Evolutionary conservation across 2,797 vertebrate species (phyloP), one percentile per base, ranked within the genome.

Genomic region (Hypotaenidia philippensis): DNA sequence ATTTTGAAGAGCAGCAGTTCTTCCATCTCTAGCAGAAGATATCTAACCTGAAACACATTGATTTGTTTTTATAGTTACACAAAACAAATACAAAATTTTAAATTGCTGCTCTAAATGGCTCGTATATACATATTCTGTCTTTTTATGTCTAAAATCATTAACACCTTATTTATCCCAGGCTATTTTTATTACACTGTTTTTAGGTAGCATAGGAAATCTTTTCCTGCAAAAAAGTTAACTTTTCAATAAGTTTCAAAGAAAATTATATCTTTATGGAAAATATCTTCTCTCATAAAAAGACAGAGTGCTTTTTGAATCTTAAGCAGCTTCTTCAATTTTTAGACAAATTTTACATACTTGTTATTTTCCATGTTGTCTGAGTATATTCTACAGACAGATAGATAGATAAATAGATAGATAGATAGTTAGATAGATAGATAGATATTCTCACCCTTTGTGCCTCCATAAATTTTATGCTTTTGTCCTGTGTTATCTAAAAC

Each of bases 61-160:
- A 55, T n/a, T 94, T 89, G 12, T 27, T 93, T 94, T 93, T 89
- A 89, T 71, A 89, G 69, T 50, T 92, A 47, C 18, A 65, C 34
- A 75, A 89, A 83, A 78, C 25, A 80, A 61, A 86, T 53, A 90
- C 14, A 45, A 84, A 92, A 77, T 72, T 60, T 78, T 20, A 85
- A 92, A 87, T 61, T 83, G 49, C 40, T 69, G 2, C 8, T 86
- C 31, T 81, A 69, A 95, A 69, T 91, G 34, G 16, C 25, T 91
- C 12, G 21, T 65, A 68, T 17, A 72, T 8, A 61, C 8, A 31
- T 78, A 71, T 36, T 68, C 52, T 72, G 53, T 34, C 40, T 87
- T 80, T 83, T 85, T 63, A 50, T 36, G 18, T 61, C 68, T 53
- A 71, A 80, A 91, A 85, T 89, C 68, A 68, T 94, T 71, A 89